Conservation (phyloP, 2,797 vertebrate species). For the Tragelaphus eurycerus region DNA sequence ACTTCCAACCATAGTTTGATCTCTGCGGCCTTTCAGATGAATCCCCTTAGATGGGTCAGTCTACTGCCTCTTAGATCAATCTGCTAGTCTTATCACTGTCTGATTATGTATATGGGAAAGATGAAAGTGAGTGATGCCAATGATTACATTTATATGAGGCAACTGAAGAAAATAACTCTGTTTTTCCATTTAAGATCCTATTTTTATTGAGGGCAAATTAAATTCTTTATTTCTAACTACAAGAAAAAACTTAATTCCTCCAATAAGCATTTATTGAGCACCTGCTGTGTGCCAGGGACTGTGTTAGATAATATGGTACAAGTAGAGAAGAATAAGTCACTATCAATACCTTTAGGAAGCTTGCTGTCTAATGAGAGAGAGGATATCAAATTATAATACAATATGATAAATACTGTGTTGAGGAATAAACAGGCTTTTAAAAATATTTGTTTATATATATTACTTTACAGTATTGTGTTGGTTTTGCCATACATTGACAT, state of each 20-base stretch:
- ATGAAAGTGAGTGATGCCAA: not conserved
- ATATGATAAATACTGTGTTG: not conserved
- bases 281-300: not conserved
- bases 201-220: not conserved
- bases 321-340: not conserved
- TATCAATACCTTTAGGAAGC: not conserved
- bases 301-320: not conserved
- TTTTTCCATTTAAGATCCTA: not conserved
- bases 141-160: not conserved
- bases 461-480: too few relatives aligned
- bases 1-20: not conserved
- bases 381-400: not conserved
- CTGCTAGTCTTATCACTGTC: not conserved
- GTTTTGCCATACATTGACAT: too few relatives aligned
- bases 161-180: not conserved
- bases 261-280: not conserved
- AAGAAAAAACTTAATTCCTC: not conserved
- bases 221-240: not conserved
- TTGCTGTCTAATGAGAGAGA: not conserved
- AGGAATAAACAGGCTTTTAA: not conserved
- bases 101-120: not conserved
- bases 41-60: not conserved
- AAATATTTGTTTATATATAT: too few relatives aligned
- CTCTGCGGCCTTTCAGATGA: not conserved
- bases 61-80: not conserved